These are phyloP conservation scores for Ginglymostoma cirratum DNA, from an alignment of 2,113 vertebrate genomes.

Conservation along the genomic window DNA sequence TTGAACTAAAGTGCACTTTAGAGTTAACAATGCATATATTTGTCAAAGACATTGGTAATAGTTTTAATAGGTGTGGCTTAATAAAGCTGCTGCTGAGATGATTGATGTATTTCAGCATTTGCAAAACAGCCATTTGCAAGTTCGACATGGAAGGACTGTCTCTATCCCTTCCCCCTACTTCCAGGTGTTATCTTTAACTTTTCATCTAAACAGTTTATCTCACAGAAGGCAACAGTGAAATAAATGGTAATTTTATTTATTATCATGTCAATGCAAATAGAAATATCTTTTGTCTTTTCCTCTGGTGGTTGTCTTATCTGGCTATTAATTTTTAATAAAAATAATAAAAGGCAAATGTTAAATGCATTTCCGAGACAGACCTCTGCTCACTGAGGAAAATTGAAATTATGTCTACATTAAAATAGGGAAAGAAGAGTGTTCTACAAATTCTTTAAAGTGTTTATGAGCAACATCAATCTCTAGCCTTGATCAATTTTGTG, in stretches of 20 bases:
- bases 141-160: not conserved
- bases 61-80: not conserved
- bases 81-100: not conserved
- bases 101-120: not conserved
- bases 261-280: too few species aligned
- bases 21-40: not conserved
- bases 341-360: not conserved
- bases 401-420: not conserved
- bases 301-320: not conserved
- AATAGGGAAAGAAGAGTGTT: not conserved
- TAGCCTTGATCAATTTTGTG: too few species aligned
- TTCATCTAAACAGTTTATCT: not conserved
- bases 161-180: not conserved
- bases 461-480: not conserved
- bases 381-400: not conserved
- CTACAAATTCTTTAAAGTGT: not conserved
- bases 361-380: not conserved
- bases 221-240: not conserved
- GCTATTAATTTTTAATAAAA: too few species aligned
- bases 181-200: not conserved
- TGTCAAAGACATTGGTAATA: not conserved
- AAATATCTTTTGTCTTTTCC: not conserved
- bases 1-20: not conserved
- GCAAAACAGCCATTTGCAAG: not conserved
- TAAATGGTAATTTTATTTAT: not conserved